These are phyloP conservation scores for Streptopelia turtur DNA, from an alignment of 2,797 vertebrate genomes.

Conservation along the genomic window DNA sequence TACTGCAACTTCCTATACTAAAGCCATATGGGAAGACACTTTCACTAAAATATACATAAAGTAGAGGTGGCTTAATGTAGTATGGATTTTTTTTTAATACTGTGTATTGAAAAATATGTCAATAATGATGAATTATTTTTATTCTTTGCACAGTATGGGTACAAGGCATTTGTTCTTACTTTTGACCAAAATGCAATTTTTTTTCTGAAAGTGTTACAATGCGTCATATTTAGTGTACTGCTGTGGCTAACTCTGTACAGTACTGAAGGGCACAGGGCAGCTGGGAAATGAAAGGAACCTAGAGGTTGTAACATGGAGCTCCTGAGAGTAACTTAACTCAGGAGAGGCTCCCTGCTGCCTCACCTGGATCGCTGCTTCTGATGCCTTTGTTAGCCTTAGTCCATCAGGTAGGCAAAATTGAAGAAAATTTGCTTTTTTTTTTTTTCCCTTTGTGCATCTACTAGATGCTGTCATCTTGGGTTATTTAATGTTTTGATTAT, in stretches of 20 bases:
- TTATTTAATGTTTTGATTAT: background rate
- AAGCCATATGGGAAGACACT: background rate
- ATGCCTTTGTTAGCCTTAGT: background rate
- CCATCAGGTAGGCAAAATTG: background rate
- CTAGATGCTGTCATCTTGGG: background rate
- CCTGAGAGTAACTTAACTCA: background rate
- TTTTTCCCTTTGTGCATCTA: background rate
- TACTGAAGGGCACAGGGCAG: background rate
- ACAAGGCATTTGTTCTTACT: background rate
- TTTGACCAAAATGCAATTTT: background rate
- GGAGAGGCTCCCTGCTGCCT: background rate
- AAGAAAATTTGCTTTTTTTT: accelerated
- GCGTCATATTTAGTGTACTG: background rate
- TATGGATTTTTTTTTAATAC: background rate
- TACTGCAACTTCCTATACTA: background rate
- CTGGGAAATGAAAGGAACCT: background rate
- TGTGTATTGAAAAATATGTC: background rate
- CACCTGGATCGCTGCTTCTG: accelerated
- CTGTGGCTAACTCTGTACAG: background rate
- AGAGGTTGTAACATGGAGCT: background rate
- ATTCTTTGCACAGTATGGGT: background rate
- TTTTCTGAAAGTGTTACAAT: background rate
- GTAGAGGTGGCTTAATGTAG: background rate
- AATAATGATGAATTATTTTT: background rate
- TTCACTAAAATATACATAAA: background rate